phyloP scores from a whole-genome alignment of 2,888 invertebrate genomes.

The Eupelmus urozonus region DNA sequence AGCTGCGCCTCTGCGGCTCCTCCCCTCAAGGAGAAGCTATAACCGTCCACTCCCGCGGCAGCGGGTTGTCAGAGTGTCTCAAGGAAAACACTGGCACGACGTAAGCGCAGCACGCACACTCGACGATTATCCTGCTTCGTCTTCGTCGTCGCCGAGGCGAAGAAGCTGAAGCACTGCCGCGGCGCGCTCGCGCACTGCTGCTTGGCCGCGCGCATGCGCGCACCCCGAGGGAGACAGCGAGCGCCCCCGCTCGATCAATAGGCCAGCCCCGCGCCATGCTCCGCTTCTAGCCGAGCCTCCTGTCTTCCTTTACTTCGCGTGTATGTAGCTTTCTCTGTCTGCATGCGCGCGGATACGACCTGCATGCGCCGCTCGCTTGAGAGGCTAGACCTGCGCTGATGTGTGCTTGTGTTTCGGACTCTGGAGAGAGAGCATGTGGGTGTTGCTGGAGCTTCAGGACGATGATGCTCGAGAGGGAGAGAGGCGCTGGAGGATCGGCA shows the following conservation, averaged over 20 bases:
- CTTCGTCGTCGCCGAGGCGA: background rate
- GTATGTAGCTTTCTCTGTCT: background rate
- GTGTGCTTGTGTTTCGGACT: background rate
- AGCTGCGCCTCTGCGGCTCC: too few relatives aligned
- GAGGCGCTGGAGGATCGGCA: too few relatives aligned
- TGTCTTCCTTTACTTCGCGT: background rate
- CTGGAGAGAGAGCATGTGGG: background rate
- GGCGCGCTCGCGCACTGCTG: background rate
- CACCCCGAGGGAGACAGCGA: slow-evolving; percentile 5
- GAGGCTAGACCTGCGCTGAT: background rate
- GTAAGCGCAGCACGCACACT: too few relatives aligned
- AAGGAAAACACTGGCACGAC: too few relatives aligned
- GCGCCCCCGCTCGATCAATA: slow-evolving; percentile 44
- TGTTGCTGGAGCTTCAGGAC: background rate
- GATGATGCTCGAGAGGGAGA: slow-evolving; percentile 1
- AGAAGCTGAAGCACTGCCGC: too few relatives aligned
- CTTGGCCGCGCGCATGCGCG: background rate
- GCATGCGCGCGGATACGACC: background rate
- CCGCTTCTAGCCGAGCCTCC: background rate
- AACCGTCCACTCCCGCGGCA: too few relatives aligned
- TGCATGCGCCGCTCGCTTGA: too few relatives aligned
- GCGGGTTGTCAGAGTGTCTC: too few relatives aligned
- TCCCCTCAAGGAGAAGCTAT: too few relatives aligned
- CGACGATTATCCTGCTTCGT: too few relatives aligned
- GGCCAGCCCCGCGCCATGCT: slow-evolving; percentile 33